Evolutionary conservation across 2,797 vertebrate species (phyloP), one percentile per base, ranked within the genome.

Genomic region (Microctenopoma stevenorrisi): DNA sequence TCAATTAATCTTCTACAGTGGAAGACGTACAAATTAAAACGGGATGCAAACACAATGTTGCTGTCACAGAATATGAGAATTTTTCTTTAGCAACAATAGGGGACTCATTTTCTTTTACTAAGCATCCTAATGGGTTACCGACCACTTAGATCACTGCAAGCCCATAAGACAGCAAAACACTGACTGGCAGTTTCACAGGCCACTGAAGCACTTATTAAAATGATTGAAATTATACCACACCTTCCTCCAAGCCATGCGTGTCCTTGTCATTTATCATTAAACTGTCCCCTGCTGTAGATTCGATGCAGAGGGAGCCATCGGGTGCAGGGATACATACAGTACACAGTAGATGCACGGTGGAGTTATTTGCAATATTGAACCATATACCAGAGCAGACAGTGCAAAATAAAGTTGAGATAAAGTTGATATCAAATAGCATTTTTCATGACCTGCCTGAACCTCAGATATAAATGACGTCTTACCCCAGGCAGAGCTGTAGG

Each of bases 1-100:
- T 86, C 85, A 90, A 90, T 88, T 84, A 90, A 89, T 88, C 75
- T 76, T 74, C 69, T 53, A 46, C 70, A 74, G 59, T 67, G 75
- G 59, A 64, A 81, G 75, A 83, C 18, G n/a, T 62, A 78, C 79
- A 86, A 76, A 87, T 90, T 75, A 81, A 75, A 85, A 65, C 4
- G 25, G 68, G 67, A 59, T 25, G 55, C 62, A 77, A 84, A 86
- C 71, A 78, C 70, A 78, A 62, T 83, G 86, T 74, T 50, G 56
- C 76, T 81, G 74, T 82, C 67, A 69, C 7, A 18, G 43, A 18
- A 46, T 8, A 18, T 46, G 44, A 47, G 69, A 64, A 26, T 48
- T 50, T 81, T 84, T 83, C 68, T 73, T 68, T 52, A 26, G 59
- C 53, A 64, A 85, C 80, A 82, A 79, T 62, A 38, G 64, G 30